phyloP scores from a whole-genome alignment of 2,113 vertebrate species.

The Oreotrochilus melanogaster region DNA sequence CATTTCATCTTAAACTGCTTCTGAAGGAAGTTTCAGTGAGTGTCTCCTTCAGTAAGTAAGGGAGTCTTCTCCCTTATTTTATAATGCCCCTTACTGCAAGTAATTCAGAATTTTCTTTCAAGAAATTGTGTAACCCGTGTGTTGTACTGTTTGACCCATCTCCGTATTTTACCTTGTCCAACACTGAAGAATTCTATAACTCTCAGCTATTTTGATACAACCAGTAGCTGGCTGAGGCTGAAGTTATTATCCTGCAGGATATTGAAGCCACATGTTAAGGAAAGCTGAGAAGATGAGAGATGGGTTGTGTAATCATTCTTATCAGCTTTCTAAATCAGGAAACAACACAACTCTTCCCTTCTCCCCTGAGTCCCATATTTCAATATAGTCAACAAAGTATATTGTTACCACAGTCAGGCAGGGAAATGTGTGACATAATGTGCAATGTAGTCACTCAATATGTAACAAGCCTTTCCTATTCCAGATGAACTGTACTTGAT shows the following conservation, averaged over 20 bases:
- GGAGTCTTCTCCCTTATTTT: background rate
- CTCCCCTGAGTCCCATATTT: background rate
- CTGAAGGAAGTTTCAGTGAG: background rate
- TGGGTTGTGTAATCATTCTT: background rate
- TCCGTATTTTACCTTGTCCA: background rate
- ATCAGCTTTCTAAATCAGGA: background rate
- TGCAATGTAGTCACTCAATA: background rate
- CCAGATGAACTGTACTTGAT: background rate
- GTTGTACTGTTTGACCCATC: background rate
- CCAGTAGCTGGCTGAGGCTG: background rate
- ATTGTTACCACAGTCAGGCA: background rate
- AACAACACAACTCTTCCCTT: background rate
- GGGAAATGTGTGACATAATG: background rate
- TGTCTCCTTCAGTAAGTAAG: background rate
- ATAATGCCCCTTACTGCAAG: background rate
- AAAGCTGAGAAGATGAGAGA: slow-evolving; percentile 6
- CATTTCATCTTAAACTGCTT: background rate
- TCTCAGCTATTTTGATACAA: background rate
- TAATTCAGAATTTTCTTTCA: slow-evolving; percentile 30
- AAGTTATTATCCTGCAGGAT: background rate
- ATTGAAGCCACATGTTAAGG: background rate
- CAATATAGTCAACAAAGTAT: background rate
- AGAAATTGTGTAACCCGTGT: background rate
- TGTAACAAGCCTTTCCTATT: background rate
- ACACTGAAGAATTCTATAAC: background rate